Conservation (phyloP, 2,888 invertebrate genomes). For the Linhomoeus sp. region DNA sequence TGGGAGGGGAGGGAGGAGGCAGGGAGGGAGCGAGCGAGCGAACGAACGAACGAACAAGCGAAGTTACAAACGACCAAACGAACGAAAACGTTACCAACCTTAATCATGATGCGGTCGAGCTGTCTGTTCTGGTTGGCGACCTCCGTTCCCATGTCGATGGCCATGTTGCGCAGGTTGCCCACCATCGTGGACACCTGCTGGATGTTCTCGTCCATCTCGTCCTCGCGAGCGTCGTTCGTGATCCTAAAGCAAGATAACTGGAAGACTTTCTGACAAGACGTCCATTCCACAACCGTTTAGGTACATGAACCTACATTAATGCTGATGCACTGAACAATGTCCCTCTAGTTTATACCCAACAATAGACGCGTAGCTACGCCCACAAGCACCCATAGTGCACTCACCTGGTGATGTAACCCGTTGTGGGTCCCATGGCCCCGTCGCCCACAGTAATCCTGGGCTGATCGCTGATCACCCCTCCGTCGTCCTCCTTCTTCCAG, state of each 20-base stretch:
- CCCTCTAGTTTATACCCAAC: too few relatives aligned
- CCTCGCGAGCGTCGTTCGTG: slow-evolving; percentile 91
- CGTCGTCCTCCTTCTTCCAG: slow-evolving; percentile 96
- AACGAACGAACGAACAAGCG: too few relatives aligned
- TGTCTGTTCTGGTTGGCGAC: slow-evolving; percentile 74
- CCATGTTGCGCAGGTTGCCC: slow-evolving; percentile 96
- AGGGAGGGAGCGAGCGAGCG: too few relatives aligned
- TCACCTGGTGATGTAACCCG: slow-evolving; percentile 66
- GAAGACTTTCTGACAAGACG: too few relatives aligned
- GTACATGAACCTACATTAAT: too few relatives aligned
- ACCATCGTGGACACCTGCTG: slow-evolving; percentile 81
- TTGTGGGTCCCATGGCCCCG: slow-evolving; percentile 47
- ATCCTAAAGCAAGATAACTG: slow-evolving; percentile 57
- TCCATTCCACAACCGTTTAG: too few relatives aligned
- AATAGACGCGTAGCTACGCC: too few relatives aligned
- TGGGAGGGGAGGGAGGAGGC: too few relatives aligned
- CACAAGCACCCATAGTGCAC: too few relatives aligned
- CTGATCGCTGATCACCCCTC: slow-evolving; percentile 86
- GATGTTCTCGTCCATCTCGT: slow-evolving; percentile 98
- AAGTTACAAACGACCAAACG: too few relatives aligned
- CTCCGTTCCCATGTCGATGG: slow-evolving; percentile 90
- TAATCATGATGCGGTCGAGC: slow-evolving; percentile 88
- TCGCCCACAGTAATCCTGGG: slow-evolving; percentile 69
- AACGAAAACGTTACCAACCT: too few relatives aligned
- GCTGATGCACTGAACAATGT: too few relatives aligned